phyloP scores from a whole-genome alignment of 2,888 invertebrate species.

The Tuberolachnus salignus region DNA sequence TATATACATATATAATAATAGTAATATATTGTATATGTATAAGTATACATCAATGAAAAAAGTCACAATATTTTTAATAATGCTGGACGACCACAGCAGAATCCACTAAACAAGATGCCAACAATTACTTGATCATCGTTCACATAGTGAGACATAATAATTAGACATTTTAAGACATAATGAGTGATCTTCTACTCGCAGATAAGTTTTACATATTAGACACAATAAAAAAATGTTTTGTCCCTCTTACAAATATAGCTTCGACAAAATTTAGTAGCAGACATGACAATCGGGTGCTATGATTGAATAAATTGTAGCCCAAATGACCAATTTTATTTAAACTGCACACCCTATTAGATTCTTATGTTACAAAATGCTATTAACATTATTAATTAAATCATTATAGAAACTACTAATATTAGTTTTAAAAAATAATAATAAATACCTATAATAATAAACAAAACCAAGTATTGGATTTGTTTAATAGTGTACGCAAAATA shows the following conservation, averaged over 20 bases:
- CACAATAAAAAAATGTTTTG: conserved; percentile 9
- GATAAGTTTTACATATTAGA: conserved; percentile 51
- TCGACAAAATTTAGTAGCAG: conserved; percentile 32
- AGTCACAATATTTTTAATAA: conserved; percentile 47
- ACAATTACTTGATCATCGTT: conserved; percentile 46
- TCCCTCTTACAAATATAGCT: not conserved
- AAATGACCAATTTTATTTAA: conserved; percentile 34
- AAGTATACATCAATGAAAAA: conserved; percentile 50
- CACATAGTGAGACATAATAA: conserved; percentile 52
- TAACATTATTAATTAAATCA: conserved; percentile 52
- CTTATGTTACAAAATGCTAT: conserved; percentile 31
- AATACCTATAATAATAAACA: conserved; percentile 47
- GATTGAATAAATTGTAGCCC: conserved; percentile 23
- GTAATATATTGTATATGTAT: conserved; percentile 24
- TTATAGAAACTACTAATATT: conserved; percentile 55
- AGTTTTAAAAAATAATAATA: conserved; percentile 54
- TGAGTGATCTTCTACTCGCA: conserved; percentile 56
- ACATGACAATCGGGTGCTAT: conserved; percentile 21
- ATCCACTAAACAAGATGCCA: conserved; percentile 50
- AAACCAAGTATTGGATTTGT: conserved; percentile 40
- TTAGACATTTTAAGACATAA: conserved; percentile 51
- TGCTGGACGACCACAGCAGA: conserved; percentile 42
- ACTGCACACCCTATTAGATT: conserved; percentile 46
- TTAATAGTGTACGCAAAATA: conserved; percentile 46
- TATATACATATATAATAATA: conserved; percentile 9